Conservation (phyloP, 2,888 invertebrate genomes). For the Netelia inedita region DNA sequence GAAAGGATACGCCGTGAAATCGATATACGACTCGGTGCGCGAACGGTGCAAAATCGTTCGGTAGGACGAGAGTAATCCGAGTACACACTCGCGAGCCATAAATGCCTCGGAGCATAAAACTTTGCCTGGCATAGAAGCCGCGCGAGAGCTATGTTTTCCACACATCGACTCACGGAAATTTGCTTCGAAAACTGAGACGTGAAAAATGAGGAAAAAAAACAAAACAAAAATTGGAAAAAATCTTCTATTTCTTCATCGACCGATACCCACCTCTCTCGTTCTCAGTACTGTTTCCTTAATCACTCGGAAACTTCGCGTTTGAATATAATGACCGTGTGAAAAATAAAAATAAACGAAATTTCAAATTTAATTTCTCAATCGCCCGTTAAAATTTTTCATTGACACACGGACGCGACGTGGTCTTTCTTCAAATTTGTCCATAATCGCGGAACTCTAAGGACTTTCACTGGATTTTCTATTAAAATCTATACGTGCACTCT, state of each 20-base stretch:
- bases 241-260: background rate
- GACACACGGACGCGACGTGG: conserved; percentile 45
- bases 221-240: background rate
- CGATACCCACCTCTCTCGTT: background rate
- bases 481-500: conserved; percentile 28
- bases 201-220: background rate
- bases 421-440: background rate
- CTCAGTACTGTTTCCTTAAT: background rate
- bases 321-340: background rate
- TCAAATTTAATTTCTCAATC: conserved; percentile 1
- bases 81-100: conserved; percentile 43
- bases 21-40: conserved; percentile 47
- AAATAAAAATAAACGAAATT: background rate
- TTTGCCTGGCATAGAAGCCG: conserved; percentile 13
- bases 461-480: conserved; percentile 64
- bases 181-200: background rate
- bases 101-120: conserved; percentile 56
- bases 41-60: conserved; percentile 54
- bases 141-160: conserved; percentile 33
- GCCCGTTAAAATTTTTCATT: conserved; percentile 40
- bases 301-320: conserved; percentile 1
- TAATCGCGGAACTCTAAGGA: conserved; percentile 23
- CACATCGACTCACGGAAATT: conserved; percentile 43
- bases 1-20: conserved; percentile 63
- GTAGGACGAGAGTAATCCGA: conserved; percentile 45